Evolutionary conservation across 2,113 vertebrate species (phyloP).

Genomic region (Azemiops feae): DNA sequence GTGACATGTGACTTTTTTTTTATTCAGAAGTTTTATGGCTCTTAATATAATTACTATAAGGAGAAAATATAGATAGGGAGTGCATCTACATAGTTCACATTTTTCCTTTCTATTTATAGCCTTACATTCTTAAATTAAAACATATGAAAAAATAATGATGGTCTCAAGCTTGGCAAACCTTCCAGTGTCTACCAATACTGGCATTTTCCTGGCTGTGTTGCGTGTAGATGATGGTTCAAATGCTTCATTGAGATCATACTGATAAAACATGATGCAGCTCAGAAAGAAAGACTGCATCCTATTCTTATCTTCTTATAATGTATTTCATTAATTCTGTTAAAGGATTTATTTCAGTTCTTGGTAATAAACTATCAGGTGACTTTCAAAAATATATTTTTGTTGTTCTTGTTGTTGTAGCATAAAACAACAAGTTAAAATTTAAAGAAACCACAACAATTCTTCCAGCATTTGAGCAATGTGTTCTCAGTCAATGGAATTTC

Average conservation of each 20-base stretch:
- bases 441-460: not conserved
- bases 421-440: not conserved
- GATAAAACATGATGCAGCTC: not conserved
- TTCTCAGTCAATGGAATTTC: not conserved
- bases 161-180: not conserved
- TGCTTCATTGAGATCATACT: not conserved
- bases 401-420: not conserved
- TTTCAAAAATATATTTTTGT: not conserved
- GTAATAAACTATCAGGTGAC: not conserved
- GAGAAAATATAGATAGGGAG: not conserved
- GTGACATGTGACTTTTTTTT: not conserved
- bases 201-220: no score
- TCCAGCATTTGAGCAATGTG: not conserved
- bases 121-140: not conserved
- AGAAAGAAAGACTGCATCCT: not conserved
- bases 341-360: not conserved
- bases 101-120: not conserved
- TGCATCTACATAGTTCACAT: not conserved
- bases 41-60: not conserved
- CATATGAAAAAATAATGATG: not conserved
- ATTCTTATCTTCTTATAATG: not conserved
- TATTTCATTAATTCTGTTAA: not conserved
- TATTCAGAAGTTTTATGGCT: not conserved
- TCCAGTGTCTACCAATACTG: not conserved
- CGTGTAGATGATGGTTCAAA: no score